Percentiles rank a stretch among this genome's conserved stretches.
phyloP scores from a whole-genome alignment of 2,113 vertebrate genomes.

The Oncorhynchus mykiss region DNA sequence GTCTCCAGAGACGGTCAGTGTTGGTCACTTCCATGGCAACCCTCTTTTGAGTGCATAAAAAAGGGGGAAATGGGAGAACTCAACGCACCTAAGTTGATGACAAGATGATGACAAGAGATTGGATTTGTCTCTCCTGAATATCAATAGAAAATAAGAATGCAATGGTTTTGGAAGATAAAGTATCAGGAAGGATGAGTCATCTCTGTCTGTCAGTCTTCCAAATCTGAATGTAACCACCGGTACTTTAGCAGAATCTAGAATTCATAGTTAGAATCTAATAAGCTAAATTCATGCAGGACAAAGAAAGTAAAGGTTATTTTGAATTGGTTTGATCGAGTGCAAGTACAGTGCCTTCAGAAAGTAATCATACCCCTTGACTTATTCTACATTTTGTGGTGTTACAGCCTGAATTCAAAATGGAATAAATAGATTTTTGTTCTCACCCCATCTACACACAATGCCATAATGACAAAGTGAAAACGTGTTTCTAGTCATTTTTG shows the following conservation, averaged over 20 bases:
- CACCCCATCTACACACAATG: too few relatives aligned
- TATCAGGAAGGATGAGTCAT: conserved; percentile 47
- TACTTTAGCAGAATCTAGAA: background rate
- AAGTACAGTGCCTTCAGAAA: background rate
- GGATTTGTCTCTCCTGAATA: conserved; percentile 43
- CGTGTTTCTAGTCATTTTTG: too few relatives aligned
- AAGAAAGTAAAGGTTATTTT: background rate
- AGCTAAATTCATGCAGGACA: background rate
- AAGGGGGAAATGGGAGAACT: conserved; percentile 44
- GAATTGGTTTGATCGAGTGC: background rate
- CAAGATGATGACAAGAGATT: conserved; percentile 52
- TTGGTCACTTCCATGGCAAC: conserved; percentile 43
- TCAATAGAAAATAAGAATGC: conserved; percentile 44
- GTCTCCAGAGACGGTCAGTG: conserved; percentile 42
- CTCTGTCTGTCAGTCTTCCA: conserved; percentile 22
- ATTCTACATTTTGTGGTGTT: too few relatives aligned
- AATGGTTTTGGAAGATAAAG: too few relatives aligned
- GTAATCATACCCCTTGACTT: too few relatives aligned
- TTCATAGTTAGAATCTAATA: background rate
- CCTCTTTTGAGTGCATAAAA: conserved; percentile 33
- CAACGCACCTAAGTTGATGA: conserved; percentile 23
- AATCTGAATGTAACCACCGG: conserved; percentile 18
- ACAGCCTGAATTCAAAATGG: too few relatives aligned
- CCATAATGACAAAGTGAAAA: too few relatives aligned
- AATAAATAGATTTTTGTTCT: too few relatives aligned